These are phyloP conservation scores for Bufo gargarizans DNA, from an alignment of 2,113 vertebrate genomes.

Conservation along the genomic window DNA sequence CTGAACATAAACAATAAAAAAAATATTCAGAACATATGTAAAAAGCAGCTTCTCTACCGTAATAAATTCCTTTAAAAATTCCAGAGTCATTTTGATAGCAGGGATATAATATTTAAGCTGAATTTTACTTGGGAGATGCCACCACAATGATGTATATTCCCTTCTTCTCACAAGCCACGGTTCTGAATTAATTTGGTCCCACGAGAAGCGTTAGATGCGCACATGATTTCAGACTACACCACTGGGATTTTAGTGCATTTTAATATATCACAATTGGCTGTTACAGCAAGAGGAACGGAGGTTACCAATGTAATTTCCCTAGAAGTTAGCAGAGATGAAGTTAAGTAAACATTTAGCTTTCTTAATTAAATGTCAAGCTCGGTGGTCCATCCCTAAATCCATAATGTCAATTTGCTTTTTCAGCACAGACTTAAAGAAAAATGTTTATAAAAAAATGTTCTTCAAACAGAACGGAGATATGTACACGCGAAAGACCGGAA, in stretches of 20 bases:
- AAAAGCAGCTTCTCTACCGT: background rate
- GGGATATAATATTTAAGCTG: slow-evolving; percentile 28
- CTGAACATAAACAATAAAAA: background rate
- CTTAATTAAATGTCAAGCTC: slow-evolving; percentile 59
- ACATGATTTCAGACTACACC: slow-evolving; percentile 53
- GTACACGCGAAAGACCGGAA: background rate
- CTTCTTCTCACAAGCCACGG: slow-evolving; percentile 38
- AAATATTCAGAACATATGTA: background rate
- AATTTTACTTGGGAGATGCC: slow-evolving; percentile 25
- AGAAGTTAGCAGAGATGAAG: slow-evolving; percentile 46
- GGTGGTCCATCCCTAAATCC: slow-evolving; percentile 56
- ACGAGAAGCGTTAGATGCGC: slow-evolving; percentile 51
- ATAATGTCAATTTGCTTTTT: slow-evolving; percentile 58
- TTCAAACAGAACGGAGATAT: slow-evolving; percentile 23
- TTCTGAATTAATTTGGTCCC: slow-evolving; percentile 57
- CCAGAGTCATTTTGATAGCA: background rate
- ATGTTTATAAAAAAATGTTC: slow-evolving; percentile 41
- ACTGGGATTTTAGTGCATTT: slow-evolving; percentile 50
- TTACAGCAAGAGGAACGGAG: slow-evolving; percentile 45
- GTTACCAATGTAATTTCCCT: slow-evolving; percentile 48
- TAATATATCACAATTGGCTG: slow-evolving; percentile 55
- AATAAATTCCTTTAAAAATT: slow-evolving; percentile 8
- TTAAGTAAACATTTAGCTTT: slow-evolving; percentile 58
- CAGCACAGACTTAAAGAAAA: slow-evolving; percentile 44
- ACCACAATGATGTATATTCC: slow-evolving; percentile 50